Percentiles rank a stretch among this genome's conserved stretches.
Evolutionary conservation across 2,888 invertebrate genomes (phyloP).

Genomic region (Drosophila subquinaria): DNA sequence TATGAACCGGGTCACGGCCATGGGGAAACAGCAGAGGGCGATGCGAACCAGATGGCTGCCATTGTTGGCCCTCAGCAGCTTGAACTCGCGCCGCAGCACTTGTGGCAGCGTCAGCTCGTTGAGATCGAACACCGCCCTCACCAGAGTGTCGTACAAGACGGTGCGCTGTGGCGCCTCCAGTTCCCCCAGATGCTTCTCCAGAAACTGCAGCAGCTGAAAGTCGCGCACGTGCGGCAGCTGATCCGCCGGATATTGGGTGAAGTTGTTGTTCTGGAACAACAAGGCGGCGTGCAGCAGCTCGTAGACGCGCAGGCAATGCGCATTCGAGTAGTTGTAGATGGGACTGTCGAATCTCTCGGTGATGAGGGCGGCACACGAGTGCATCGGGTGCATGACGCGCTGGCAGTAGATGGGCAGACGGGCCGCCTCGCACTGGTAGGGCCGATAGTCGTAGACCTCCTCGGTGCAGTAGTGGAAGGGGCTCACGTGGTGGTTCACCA

Average conservation of each 20-base stretch:
- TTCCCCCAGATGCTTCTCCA: slow-evolving; percentile 36
- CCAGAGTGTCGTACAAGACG: slow-evolving; percentile 22
- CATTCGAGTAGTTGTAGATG: slow-evolving; percentile 12
- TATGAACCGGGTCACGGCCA: slow-evolving; percentile 51
- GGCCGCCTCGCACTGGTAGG: slow-evolving; percentile 35
- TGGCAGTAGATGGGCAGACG: slow-evolving; percentile 48
- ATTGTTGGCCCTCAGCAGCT: slow-evolving; percentile 46
- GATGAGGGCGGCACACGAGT: slow-evolving; percentile 54
- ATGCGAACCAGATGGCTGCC: slow-evolving; percentile 23
- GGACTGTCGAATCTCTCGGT: slow-evolving; percentile 29
- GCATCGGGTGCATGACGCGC: slow-evolving; percentile 36
- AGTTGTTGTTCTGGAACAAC: slow-evolving; percentile 45
- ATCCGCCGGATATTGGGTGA: background rate
- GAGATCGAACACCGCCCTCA: slow-evolving; percentile 39
- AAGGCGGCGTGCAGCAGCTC: slow-evolving; percentile 58
- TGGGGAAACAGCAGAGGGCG: slow-evolving; percentile 54
- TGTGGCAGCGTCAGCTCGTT: slow-evolving; percentile 41
- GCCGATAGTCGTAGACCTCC: slow-evolving; percentile 53
- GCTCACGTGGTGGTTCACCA: slow-evolving; percentile 63
- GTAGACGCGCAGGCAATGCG: slow-evolving; percentile 26
- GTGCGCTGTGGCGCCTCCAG: slow-evolving; percentile 20
- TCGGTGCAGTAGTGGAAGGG: slow-evolving; percentile 48
- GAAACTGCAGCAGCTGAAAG: slow-evolving; percentile 29
- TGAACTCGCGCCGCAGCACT: slow-evolving; percentile 58
- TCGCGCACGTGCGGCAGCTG: slow-evolving; percentile 16